A percentile compares a stretch with the other conserved stretches of the same genome.
Conservation (phyloP, 2,113 vertebrate species). For the Rafetus swinhoei region DNA sequence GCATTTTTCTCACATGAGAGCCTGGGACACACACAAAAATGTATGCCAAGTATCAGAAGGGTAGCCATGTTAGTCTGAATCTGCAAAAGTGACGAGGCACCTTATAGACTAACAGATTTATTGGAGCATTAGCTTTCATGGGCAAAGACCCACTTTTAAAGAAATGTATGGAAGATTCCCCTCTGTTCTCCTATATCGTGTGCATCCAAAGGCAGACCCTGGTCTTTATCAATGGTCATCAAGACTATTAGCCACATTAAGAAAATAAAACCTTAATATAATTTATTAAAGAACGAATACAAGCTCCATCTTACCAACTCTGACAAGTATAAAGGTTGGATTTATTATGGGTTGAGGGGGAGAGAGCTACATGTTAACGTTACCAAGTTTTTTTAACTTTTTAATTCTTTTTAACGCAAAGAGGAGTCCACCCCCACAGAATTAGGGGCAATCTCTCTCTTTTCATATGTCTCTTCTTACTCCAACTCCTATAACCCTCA, state of each 20-base stretch:
- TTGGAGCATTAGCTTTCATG: no score
- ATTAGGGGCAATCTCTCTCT: neutral
- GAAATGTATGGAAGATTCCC: neutral
- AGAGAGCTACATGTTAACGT: neutral
- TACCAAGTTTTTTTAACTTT: neutral
- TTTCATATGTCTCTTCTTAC: neutral
- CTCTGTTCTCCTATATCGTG: neutral
- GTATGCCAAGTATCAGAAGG: no score
- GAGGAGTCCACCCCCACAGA: neutral
- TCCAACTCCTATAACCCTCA: no score
- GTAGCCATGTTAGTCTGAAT: no score
- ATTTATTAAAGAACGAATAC: neutral
- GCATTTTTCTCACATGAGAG: neutral
- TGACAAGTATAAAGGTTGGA: neutral
- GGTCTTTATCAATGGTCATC: neutral
- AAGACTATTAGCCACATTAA: neutral
- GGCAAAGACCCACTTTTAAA: no score
- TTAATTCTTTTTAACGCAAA: no score
- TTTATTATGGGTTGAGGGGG: neutral
- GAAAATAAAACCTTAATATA: neutral
- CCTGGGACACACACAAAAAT: neutral
- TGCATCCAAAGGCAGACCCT: neutral
- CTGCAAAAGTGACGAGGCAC: no score
- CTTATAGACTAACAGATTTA: no score
- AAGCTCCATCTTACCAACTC: neutral